These are phyloP conservation scores for Nasonia longicornis DNA, from an alignment of 1,140 invertebrate genomes.

Conservation along the genomic window DNA sequence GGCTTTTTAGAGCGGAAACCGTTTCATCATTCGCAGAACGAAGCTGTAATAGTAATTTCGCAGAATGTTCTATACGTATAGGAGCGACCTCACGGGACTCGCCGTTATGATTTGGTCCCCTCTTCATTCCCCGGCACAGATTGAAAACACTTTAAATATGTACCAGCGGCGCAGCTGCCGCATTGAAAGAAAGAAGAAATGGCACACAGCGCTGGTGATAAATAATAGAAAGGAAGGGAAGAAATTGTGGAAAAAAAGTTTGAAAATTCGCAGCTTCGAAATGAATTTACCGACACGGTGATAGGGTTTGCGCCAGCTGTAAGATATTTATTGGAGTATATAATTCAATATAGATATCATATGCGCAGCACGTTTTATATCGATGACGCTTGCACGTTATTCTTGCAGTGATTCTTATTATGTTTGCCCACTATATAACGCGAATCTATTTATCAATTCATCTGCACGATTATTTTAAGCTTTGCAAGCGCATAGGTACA, in stretches of 20 bases:
- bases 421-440: not conserved
- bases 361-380: not conserved
- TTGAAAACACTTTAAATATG: not conserved
- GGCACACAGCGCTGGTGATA: too few species aligned
- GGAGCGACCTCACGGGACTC: not conserved
- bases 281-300: not conserved
- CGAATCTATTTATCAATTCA: not conserved
- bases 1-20: not conserved
- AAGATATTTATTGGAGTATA: not conserved
- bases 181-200: not conserved
- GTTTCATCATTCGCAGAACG: not conserved
- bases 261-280: not conserved
- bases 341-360: not conserved
- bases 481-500: too few species aligned
- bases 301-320: conserved; percentile 8
- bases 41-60: not conserved
- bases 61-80: not conserved
- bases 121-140: not conserved
- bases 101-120: not conserved
- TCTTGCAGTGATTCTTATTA: not conserved
- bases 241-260: too few species aligned
- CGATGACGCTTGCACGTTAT: not conserved
- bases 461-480: not conserved
- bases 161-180: not conserved
- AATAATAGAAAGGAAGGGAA: too few species aligned